Evolutionary conservation across 2,113 vertebrate species (phyloP), one percentile per base, ranked within the genome.

Genomic region (Burhinus bistriatus): DNA sequence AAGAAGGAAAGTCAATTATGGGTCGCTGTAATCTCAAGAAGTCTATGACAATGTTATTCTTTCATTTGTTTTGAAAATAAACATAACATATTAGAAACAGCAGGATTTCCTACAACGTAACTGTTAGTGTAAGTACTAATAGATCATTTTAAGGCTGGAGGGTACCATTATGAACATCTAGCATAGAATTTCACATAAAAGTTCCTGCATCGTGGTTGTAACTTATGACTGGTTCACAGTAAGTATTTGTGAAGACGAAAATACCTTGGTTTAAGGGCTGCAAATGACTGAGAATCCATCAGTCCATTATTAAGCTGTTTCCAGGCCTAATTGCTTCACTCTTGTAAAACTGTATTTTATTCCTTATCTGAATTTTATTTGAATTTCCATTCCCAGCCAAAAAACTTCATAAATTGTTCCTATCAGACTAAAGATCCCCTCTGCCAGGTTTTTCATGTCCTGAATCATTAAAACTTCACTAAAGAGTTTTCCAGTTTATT

Each of bases 41-140:
- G 76, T 68, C 6, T 23, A 40, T 61, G 44, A 79, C 90, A 95
- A 92, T 92, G 40, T 92, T 94, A 78, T 84, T 90, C 64, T 90
- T 96, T 76, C 59, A 81, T 91, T 93, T 93, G 44, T 93, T 96
- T 90, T 93, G 76, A 93, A 91, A 95, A 83, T 61, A 95, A 95
- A 93, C 32, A 70, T 26, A 89, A 27, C 8, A 6, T 68, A 59
- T 4, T 94, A 81, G 72, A 75, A 95, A 71, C 42, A 87, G 55
- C 36, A 86, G 58, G 52, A 76, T 89, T 92, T 90, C 44, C 83
- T 88, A 68, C 64, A 30, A 6, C 59, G 59, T 90, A 84, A 12
- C 64, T 92, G 21, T 30, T 83, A 42, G 42, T 77, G 12, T 81
- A 71, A 92, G 68, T 62, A 51, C 55, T 54, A 62, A 62, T 69